Evolutionary conservation across 2,797 vertebrate genomes (phyloP).

Genomic region (Hoplostethus atlanticus): DNA sequence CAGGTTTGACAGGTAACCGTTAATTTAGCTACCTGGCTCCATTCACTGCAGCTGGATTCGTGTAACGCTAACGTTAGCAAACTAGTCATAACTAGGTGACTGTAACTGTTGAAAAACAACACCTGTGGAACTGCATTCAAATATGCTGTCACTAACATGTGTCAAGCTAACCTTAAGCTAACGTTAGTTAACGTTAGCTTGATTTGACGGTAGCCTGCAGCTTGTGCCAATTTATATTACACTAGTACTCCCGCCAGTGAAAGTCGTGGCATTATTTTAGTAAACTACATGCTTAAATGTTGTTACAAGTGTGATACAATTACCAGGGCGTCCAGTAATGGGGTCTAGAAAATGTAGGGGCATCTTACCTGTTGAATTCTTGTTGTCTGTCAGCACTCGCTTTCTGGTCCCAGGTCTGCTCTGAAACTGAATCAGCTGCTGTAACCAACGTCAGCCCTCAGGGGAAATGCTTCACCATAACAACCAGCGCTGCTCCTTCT

Average conservation of each 20-base stretch:
- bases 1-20: constrained; percentile 66
- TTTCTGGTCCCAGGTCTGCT: constrained; percentile 12
- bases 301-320: fast-evolving
- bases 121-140: constrained; percentile 19
- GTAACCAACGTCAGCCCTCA: constrained; percentile 52
- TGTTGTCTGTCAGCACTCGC: not conserved
- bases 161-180: constrained; percentile 61
- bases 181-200: constrained; percentile 61
- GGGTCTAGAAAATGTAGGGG: not conserved
- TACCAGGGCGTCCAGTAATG: not conserved
- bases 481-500: constrained; percentile 70
- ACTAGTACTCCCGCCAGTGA: constrained; percentile 7
- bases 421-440: constrained; percentile 69
- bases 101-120: not conserved
- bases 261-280: not conserved
- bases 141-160: not conserved
- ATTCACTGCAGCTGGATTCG: not conserved
- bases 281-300: not conserved
- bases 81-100: not conserved
- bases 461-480: constrained; percentile 85
- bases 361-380: constrained; percentile 60
- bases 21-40: constrained; percentile 33
- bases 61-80: not conserved
- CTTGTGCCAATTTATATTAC: not conserved
- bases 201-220: not conserved